phyloP scores from a whole-genome alignment of 2,113 vertebrate species.

The Microcebus ravelobensis region DNA sequence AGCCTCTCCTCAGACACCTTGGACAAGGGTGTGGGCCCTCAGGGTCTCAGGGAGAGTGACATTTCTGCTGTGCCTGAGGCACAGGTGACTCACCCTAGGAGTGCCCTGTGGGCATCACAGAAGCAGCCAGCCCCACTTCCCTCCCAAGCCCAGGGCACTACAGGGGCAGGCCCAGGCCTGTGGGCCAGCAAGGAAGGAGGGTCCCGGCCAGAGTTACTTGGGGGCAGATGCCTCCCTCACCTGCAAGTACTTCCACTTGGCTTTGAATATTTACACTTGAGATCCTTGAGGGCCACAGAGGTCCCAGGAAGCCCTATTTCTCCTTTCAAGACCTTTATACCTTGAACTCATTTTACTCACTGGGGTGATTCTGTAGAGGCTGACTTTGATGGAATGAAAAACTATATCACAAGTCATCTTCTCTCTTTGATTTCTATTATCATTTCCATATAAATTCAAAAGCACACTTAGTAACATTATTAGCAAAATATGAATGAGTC shows the following conservation, averaged over 20 bases:
- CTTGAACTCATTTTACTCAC: neutral
- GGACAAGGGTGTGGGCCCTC: neutral
- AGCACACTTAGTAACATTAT: neutral
- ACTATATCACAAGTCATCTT: neutral
- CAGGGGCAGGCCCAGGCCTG: neutral
- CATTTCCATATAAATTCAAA: conserved; percentile 17
- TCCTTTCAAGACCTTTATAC: neutral
- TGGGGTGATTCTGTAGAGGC: neutral
- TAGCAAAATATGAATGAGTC: neutral
- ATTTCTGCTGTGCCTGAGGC: neutral
- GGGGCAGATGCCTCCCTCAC: neutral
- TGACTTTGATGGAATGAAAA: neutral
- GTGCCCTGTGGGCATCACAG: rapidly evolving
- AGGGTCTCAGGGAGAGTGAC: neutral
- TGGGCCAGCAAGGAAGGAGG: neutral
- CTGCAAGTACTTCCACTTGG: neutral
- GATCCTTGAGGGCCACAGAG: neutral
- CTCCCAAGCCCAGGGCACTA: neutral
- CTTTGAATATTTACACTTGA: neutral
- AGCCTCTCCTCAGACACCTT: neutral
- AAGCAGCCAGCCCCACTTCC: neutral
- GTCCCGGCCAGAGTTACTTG: neutral
- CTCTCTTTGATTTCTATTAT: neutral
- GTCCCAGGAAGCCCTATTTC: neutral
- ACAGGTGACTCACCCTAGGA: neutral